Evolutionary conservation across 2,888 invertebrate species (phyloP), one percentile per base, ranked within the genome.

Genomic region (Cosmia trapezina): DNA sequence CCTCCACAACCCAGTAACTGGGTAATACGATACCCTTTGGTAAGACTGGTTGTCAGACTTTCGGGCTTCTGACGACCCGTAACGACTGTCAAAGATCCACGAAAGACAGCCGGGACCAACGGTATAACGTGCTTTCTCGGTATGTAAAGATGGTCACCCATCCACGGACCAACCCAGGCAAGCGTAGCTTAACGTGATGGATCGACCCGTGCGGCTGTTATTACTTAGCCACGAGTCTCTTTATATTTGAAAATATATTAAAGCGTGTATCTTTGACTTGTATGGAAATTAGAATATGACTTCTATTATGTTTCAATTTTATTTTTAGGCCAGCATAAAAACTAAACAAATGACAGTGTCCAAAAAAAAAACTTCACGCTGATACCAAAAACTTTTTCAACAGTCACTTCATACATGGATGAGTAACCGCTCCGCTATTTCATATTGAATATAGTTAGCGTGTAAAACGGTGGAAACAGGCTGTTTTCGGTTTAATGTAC

Each of bases 401-500:
- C 54, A 73, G 84, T 41, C 85, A 77, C 85, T 86, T 86, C 87
- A 72, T 79, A 81, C 51, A 68, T 74, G n/a, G 62, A 75, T 83
- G 81, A 85, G 73, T 85, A 83, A 80, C 75, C 74, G 57, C 72
- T 19, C 37, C 47, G 74, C 67, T 73, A 77, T 83, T 81, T 57
- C 76, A 74, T 79, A 86, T 86, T 86, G 85, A 86, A 85, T 83
- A 85, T 76, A 77, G 86, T 80, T 86, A 83, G 92, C 93, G 92
- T 93, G 94, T 92, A 86, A 90, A 91, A 86, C 86, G 89, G 79
- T 89, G 88, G 88, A 86, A 92, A 91, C 87, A 85, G 88, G 74
- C 89, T 84, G 87, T 90, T 89, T 88, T 83, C 64, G 73, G 74
- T 68, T 82, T 93, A 93, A 94, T 93, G 93, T 87, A 80, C 72